Conservation (phyloP, 2,888 invertebrate genomes). For the Brachyopa scutellaris region DNA sequence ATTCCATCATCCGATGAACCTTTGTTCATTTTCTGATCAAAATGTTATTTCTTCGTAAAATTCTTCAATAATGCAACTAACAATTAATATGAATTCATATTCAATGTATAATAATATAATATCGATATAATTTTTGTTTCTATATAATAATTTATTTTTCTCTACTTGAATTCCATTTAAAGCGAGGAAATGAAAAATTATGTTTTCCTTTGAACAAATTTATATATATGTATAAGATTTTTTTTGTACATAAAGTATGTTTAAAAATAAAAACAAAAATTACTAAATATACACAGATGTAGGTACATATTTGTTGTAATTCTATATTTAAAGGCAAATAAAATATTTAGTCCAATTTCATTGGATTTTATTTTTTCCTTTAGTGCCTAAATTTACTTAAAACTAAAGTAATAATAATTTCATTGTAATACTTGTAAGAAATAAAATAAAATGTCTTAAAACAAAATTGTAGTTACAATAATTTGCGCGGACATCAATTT, state of each 20-base stretch:
- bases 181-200: constrained; percentile 66
- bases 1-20: constrained; percentile 19
- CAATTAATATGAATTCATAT: constrained; percentile 66
- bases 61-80: constrained; percentile 64
- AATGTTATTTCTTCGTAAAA: constrained; percentile 35
- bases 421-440: not conserved
- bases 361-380: not conserved
- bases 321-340: constrained; percentile 38
- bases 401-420: constrained; percentile 4
- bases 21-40: constrained; percentile 35
- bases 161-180: constrained; percentile 72
- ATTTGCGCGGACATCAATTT: constrained; percentile 63
- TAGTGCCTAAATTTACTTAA: constrained; percentile 17
- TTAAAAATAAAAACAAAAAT: constrained; percentile 18
- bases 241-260: constrained; percentile 58
- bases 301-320: constrained; percentile 17
- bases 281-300: constrained; percentile 33
- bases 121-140: constrained; percentile 50
- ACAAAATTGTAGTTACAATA: constrained; percentile 14
- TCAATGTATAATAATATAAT: constrained; percentile 68
- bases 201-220: constrained; percentile 28
- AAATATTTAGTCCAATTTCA: constrained; percentile 35
- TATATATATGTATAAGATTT: constrained; percentile 24
- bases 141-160: constrained; percentile 26
- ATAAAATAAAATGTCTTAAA: not conserved